These are phyloP conservation scores for Ectemnius cavifrons DNA, from an alignment of 2,888 invertebrate species.

Conservation along the genomic window DNA sequence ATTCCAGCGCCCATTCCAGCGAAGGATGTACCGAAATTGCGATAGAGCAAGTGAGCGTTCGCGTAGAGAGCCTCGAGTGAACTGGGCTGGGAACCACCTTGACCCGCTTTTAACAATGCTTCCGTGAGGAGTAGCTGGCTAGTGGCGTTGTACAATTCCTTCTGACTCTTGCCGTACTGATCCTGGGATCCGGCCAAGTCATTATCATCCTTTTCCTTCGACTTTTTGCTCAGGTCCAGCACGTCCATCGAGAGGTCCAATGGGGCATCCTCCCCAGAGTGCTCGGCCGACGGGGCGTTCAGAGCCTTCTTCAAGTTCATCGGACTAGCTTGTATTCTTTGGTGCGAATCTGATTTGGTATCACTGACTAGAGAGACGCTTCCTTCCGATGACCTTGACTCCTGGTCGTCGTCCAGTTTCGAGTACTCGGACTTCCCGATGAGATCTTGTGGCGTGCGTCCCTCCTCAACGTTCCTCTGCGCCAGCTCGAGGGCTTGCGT, in stretches of 20 bases:
- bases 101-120: slow-evolving; percentile 82
- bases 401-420: slow-evolving; percentile 78
- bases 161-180: slow-evolving; percentile 48
- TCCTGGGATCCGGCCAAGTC: slow-evolving; percentile 55
- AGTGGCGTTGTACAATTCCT: slow-evolving; percentile 75
- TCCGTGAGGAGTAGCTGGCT: slow-evolving; percentile 83
- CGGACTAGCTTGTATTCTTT: slow-evolving; percentile 73
- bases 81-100: slow-evolving; percentile 51
- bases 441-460: slow-evolving; percentile 53
- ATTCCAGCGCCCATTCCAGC: slow-evolving; percentile 80
- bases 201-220: slow-evolving; percentile 59
- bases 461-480: slow-evolving; percentile 54
- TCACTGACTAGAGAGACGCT: slow-evolving; percentile 75
- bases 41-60: slow-evolving; percentile 72
- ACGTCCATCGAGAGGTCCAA: slow-evolving; percentile 89
- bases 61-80: slow-evolving; percentile 72
- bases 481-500: slow-evolving; percentile 59
- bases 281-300: slow-evolving; percentile 31
- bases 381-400: slow-evolving; percentile 70
- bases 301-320: slow-evolving; percentile 67
- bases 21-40: slow-evolving; percentile 73
- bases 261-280: slow-evolving; percentile 78
- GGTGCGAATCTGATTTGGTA: slow-evolving; percentile 70
- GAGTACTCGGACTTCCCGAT: slow-evolving; percentile 55
- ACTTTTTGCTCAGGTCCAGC: slow-evolving; percentile 90